These are phyloP conservation scores for Dipodomys ordii DNA, from an alignment of 2,113 vertebrate genomes.

Conservation along the genomic window DNA sequence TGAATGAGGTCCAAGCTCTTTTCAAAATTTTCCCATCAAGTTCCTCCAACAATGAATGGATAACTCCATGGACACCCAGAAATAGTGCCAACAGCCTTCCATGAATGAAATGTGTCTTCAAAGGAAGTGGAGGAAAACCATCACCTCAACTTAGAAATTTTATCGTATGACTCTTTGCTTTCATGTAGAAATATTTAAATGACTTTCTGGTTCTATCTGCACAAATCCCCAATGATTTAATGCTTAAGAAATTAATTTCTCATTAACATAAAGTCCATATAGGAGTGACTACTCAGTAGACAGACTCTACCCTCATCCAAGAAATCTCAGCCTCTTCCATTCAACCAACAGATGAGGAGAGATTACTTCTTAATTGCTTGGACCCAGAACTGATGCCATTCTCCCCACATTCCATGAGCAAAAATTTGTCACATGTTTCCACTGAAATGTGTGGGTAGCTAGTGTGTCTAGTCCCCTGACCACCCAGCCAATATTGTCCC, in stretches of 20 bases:
- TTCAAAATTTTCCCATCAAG: not conserved
- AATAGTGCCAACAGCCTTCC: not conserved
- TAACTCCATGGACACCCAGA: not conserved
- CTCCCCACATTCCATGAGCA: constrained; percentile 33
- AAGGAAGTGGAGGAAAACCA: not conserved
- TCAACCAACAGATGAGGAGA: not conserved
- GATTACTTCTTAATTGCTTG: not conserved
- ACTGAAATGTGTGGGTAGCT: not conserved
- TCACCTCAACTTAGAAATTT: not conserved
- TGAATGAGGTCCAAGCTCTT: not conserved
- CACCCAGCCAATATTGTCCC: not conserved
- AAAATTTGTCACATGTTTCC: not conserved
- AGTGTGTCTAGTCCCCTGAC: not conserved
- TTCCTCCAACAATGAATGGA: not conserved
- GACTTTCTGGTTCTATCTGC: not conserved
- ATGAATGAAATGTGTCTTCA: not conserved
- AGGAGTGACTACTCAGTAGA: not conserved
- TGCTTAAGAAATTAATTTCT: not conserved
- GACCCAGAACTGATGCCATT: constrained; percentile 1
- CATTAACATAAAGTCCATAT: not conserved
- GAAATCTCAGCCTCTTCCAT: not conserved
- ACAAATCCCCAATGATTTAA: not conserved
- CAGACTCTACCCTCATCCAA: not conserved
- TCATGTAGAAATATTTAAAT: constrained; percentile 42
- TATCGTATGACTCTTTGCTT: not conserved